These are phyloP conservation scores for Mesodorylaimus sp. DNA, from an alignment of 2,888 invertebrate genomes.

Conservation along the genomic window DNA sequence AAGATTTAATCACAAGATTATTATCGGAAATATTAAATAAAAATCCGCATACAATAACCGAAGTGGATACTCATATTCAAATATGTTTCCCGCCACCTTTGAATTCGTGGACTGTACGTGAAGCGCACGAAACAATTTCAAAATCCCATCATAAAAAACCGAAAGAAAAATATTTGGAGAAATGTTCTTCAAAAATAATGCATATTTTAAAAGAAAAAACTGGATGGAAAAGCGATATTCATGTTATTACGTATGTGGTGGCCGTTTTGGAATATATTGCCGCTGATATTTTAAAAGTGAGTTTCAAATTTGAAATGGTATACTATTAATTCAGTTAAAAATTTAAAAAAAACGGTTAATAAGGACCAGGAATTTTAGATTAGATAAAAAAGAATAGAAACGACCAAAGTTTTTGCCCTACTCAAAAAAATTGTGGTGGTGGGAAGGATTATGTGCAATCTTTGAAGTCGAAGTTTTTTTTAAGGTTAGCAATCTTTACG, in stretches of 20 bases:
- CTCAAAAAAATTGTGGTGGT: no score
- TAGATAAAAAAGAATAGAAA: no score
- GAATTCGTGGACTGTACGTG: constrained; percentile 60
- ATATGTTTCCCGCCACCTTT: constrained; percentile 85
- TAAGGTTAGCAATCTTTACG: no score
- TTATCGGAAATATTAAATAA: constrained; percentile 66
- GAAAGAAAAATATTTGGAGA: no score
- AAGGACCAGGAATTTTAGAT: no score
- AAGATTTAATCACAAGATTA: constrained; percentile 66
- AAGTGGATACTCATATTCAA: constrained; percentile 77
- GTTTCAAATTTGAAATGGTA: no score
- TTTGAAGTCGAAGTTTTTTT: no score
- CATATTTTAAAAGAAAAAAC: constrained; percentile 30
- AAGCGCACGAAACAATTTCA: constrained; percentile 31
- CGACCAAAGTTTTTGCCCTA: no score
- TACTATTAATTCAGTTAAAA: no score
- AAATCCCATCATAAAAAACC: no score
- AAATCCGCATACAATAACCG: constrained; percentile 61
- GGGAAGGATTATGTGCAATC: no score
- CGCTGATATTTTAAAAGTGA: constrained; percentile 70
- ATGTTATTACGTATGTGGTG: constrained; percentile 70
- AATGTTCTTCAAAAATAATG: not conserved
- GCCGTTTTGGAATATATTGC: constrained; percentile 86
- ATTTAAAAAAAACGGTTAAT: no score
- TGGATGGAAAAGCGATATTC: constrained; percentile 37